A percentile compares a stretch with the other conserved stretches of the same genome.
Evolutionary conservation across 2,797 vertebrate species (phyloP).

Genomic region (Cirrhinus molitorella): DNA sequence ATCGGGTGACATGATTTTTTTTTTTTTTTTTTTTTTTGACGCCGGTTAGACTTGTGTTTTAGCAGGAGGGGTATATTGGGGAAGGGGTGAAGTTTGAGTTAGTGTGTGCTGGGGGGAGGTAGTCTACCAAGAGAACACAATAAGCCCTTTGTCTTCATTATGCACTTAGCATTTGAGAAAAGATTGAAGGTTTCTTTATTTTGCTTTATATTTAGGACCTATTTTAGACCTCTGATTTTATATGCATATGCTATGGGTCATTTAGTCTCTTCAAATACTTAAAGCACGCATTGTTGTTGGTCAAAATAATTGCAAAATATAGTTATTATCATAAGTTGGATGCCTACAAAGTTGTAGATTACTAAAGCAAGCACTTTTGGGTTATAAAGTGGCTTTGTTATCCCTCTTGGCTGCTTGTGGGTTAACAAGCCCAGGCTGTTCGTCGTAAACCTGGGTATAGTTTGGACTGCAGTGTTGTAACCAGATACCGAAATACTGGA

Average conservation of each 20-base stretch:
- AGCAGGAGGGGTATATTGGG: slow-evolving; percentile 19
- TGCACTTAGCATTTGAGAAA: slow-evolving; percentile 40
- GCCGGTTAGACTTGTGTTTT: slow-evolving; percentile 16
- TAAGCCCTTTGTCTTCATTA: slow-evolving; percentile 60
- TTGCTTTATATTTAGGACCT: not conserved
- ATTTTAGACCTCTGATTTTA: not conserved
- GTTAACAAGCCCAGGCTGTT: slow-evolving; percentile 42
- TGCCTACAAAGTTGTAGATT: not conserved
- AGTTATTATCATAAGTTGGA: not conserved
- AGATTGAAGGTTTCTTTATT: slow-evolving; percentile 29
- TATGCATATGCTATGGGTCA: not conserved
- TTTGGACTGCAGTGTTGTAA: slow-evolving; percentile 33
- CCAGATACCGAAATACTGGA: slow-evolving; percentile 54
- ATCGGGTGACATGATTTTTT: not conserved
- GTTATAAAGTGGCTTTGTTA: slow-evolving; percentile 13
- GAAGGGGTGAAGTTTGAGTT: slow-evolving; percentile 30
- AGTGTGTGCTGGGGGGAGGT: slow-evolving; percentile 15
- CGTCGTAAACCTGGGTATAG: slow-evolving; percentile 35
- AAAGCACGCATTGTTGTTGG: not conserved
- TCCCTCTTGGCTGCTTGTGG: slow-evolving; percentile 10
- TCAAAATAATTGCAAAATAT: not conserved
- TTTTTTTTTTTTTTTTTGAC: not conserved
- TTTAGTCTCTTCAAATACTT: not conserved
- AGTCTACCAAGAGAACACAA: slow-evolving; percentile 48
- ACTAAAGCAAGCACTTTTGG: not conserved